Base-by-base conservation (phyloP, 2,888 invertebrate genomes). In the Cerastoderma edule region DNA sequence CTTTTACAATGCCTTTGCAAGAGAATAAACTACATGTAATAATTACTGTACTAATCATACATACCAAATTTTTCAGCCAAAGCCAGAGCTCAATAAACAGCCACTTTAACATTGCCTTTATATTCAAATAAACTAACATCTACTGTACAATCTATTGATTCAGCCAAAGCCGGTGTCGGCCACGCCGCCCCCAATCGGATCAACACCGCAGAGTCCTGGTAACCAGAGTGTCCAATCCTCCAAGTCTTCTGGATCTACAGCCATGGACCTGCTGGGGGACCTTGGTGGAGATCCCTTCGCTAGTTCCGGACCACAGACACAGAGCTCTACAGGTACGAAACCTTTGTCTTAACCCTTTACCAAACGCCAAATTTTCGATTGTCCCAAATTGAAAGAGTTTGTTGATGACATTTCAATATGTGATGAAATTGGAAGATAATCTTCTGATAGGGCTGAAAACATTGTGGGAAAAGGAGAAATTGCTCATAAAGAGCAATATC, bases 261-360 rank as follows among this genome's bases (percentile, higher is more conserved):
- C 79, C 6, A 87, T 91, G 81, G 92, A 93, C 84, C 83, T 93
- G 24, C 83, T 93, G 13, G 90, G 91, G 27, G 93, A 93, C 68
- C 84, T 93, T 24, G 91, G 91, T 6, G 89, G 89, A 16, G 92
- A 92, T 75, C 92, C 92, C 0, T 91, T 92, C 78, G 89, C 91
- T 4, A 85, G 86, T 54, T 86, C 87, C 13, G 80, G 89, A 4
- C 83, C 90, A 19, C 60, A 60, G 27, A 39, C 60, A 24, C 60
- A 60, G 24, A n/a, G 8, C 10, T 22, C 39, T 0, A 60, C 60
- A 24, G 60, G 60, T 60, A 13, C n/a, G n/a, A n/a, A n/a, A n/a
- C n/a, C n/a, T n/a, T n/a, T n/a, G 50, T 19, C n/a, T 39, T 39
- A 39, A 39, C 39, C 39, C 39, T 39, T 39, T 39, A 8, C 8